phyloP scores from a whole-genome alignment of 1,140 invertebrate genomes.

The Atopsyche davidsoni region DNA sequence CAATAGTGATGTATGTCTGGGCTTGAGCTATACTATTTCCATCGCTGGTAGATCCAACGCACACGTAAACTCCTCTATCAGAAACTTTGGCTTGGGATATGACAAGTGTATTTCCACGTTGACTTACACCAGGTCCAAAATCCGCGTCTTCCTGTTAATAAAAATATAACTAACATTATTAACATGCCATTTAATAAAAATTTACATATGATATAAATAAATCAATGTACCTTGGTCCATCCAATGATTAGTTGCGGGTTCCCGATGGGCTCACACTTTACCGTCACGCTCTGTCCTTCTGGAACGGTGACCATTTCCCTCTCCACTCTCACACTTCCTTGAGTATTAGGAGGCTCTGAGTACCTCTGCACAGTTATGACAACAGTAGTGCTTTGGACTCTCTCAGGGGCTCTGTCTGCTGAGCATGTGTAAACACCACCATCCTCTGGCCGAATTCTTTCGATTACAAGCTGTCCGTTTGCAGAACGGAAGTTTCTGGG shows the following conservation, averaged over 20 bases:
- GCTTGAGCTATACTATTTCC: slow-evolving; percentile 53
- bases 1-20: slow-evolving; percentile 77
- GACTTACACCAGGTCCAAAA: slow-evolving; percentile 56
- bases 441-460: slow-evolving; percentile 59
- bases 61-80: slow-evolving; percentile 78
- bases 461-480: slow-evolving; percentile 68
- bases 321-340: slow-evolving; percentile 55
- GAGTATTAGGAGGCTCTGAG: slow-evolving; percentile 28
- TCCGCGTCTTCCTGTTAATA: background rate
- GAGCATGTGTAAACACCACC: slow-evolving; percentile 79
- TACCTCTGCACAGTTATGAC: slow-evolving; percentile 32
- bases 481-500: slow-evolving; percentile 50
- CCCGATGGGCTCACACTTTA: slow-evolving; percentile 68
- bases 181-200: background rate
- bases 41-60: slow-evolving; percentile 54
- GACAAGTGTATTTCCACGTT: slow-evolving; percentile 61
- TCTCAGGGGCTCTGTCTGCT: slow-evolving; percentile 32
- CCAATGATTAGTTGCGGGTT: slow-evolving; percentile 62
- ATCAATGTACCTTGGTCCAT: slow-evolving; percentile 65
- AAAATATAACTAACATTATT: background rate
- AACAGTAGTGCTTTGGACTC: slow-evolving; percentile 31
- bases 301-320: slow-evolving; percentile 64
- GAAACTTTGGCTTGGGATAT: slow-evolving; percentile 64
- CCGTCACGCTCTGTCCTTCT: slow-evolving; percentile 69
- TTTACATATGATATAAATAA: background rate